A percentile compares a stretch with the other conserved stretches of the same genome.
These are phyloP conservation scores for Euspilapteryx auroguttella DNA, from an alignment of 2,888 invertebrate species.

Conservation along the genomic window DNA sequence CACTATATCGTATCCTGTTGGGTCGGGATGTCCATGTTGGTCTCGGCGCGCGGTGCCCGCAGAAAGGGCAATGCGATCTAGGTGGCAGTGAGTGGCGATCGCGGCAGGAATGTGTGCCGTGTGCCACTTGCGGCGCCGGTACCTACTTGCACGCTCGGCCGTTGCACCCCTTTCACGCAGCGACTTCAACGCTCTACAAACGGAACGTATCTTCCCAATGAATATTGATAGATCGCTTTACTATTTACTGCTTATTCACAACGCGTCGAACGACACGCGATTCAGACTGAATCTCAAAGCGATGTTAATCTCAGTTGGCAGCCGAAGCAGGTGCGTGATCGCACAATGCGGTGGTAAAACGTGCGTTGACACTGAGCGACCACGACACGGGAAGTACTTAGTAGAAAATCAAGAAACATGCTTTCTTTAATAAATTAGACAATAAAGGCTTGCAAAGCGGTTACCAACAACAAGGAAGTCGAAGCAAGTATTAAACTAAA, in stretches of 20 bases:
- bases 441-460: too few species aligned
- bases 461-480: too few species aligned
- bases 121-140: constrained; percentile 26
- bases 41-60: too few species aligned
- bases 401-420: too few species aligned
- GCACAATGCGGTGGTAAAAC: constrained; percentile 13
- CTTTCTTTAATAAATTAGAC: too few species aligned
- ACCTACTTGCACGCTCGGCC: constrained; percentile 27
- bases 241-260: too few species aligned
- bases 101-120: constrained; percentile 39
- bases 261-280: constrained; percentile 14
- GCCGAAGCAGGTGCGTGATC: constrained; percentile 8
- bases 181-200: constrained; percentile 52
- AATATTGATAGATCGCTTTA: constrained; percentile 42
- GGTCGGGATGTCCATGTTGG: too few species aligned
- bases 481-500: too few species aligned
- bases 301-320: constrained; percentile 8
- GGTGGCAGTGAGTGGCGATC: neutral
- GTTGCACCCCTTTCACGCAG: constrained; percentile 55
- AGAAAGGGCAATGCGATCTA: too few species aligned
- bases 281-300: constrained; percentile 16
- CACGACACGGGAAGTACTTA: constrained; percentile 2
- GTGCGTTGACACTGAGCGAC: constrained; percentile 20
- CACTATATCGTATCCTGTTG: too few species aligned
- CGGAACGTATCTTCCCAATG: constrained; percentile 34